A percentile compares a stretch with the other conserved stretches of the same genome.
These are phyloP conservation scores for Crypturellus tataupa DNA, from an alignment of 2,797 vertebrate species.

Conservation along the genomic window DNA sequence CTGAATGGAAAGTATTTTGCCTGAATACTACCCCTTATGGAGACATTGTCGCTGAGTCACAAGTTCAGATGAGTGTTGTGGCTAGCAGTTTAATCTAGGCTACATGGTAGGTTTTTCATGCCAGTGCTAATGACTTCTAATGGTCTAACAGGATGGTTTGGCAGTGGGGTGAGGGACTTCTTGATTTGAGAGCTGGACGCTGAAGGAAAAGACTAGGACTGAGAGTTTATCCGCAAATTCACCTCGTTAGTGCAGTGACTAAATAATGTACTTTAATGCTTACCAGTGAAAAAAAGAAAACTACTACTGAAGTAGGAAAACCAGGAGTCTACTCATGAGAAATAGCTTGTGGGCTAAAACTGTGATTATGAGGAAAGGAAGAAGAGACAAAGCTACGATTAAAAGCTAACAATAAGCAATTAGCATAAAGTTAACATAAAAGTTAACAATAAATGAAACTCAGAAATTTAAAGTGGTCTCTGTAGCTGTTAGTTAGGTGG, in stretches of 20 bases:
- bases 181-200: slow-evolving; percentile 1
- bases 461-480: neutral
- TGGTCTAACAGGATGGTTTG: slow-evolving; percentile 24
- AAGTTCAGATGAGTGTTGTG: slow-evolving; percentile 65
- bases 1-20: slow-evolving; percentile 66
- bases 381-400: neutral
- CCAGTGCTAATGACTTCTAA: slow-evolving; percentile 48
- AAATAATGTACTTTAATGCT: neutral
- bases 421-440: neutral
- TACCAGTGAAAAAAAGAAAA: neutral
- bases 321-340: neutral
- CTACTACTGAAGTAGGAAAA: neutral
- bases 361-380: neutral
- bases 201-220: neutral
- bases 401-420: neutral
- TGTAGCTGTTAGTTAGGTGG: neutral
- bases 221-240: neutral
- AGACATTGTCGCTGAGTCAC: slow-evolving; percentile 55
- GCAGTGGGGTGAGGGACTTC: neutral
- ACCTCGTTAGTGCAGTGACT: neutral
- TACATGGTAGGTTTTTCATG: neutral
- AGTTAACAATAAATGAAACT: neutral
- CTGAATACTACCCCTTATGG: slow-evolving; percentile 61
- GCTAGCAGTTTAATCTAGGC: slow-evolving; percentile 40
- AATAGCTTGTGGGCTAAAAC: neutral